Conservation (phyloP, 2,888 invertebrate genomes). For the Synergus gifuensis region DNA sequence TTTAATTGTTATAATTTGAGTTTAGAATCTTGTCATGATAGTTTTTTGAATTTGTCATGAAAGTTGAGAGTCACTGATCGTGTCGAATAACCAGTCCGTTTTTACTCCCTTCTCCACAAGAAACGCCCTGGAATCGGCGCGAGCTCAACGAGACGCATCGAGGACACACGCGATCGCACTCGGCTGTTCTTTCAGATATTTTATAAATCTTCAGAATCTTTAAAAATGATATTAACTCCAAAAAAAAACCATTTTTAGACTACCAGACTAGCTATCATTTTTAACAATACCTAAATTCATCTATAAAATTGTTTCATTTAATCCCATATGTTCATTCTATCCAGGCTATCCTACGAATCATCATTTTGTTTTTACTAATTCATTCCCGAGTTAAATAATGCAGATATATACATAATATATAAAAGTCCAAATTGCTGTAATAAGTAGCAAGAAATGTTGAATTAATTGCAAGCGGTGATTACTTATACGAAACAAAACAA, state of each 20-base stretch:
- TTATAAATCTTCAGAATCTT: neutral
- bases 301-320: neutral
- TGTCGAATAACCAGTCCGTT: slow-evolving; percentile 55
- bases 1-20: neutral
- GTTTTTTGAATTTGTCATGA: slow-evolving; percentile 1
- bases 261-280: neutral
- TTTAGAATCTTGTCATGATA: neutral
- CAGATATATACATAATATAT: no score
- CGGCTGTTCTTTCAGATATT: slow-evolving; percentile 41
- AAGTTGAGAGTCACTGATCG: slow-evolving; percentile 43
- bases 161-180: slow-evolving; percentile 56
- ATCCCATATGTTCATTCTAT: neutral
- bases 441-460: neutral
- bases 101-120: slow-evolving; percentile 48
- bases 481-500: neutral
- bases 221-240: neutral
- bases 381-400: neutral
- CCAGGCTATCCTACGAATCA: neutral
- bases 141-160: slow-evolving; percentile 58
- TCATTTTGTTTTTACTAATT: neutral
- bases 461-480: neutral
- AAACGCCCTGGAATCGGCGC: slow-evolving; percentile 38
- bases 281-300: neutral
- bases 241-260: neutral
- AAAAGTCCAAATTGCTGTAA: neutral